Percentiles rank a stretch among this genome's conserved stretches.
Conservation (phyloP, 1,140 invertebrate species). For the Thaumetopoea pityocampa region DNA sequence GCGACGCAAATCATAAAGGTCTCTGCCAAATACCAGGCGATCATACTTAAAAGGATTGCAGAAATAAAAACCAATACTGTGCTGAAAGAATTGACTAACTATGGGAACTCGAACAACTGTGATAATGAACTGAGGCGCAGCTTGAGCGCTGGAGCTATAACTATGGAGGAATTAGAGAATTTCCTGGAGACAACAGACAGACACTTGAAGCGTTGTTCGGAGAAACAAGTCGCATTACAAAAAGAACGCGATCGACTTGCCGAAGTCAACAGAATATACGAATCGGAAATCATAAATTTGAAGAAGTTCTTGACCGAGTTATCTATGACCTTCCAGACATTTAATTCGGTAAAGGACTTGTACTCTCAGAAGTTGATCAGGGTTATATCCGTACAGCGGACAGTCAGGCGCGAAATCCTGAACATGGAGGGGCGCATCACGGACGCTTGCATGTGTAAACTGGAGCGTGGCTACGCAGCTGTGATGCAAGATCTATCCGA, state of each 20-base stretch:
- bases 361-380: slow-evolving; percentile 55
- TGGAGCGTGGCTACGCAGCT: slow-evolving; percentile 52
- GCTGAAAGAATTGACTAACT: slow-evolving; percentile 62
- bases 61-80: slow-evolving; percentile 63
- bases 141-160: slow-evolving; percentile 47
- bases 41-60: slow-evolving; percentile 60
- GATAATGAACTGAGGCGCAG: slow-evolving; percentile 49
- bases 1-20: slow-evolving; percentile 65
- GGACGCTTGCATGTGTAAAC: slow-evolving; percentile 41
- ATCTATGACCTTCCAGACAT: slow-evolving; percentile 52
- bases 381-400: slow-evolving; percentile 54
- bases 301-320: slow-evolving; percentile 62
- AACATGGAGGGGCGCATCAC: slow-evolving; percentile 45
- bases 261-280: slow-evolving; percentile 58
- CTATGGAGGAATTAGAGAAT: slow-evolving; percentile 65
- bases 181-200: slow-evolving; percentile 64
- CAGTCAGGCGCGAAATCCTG: slow-evolving; percentile 52
- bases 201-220: slow-evolving; percentile 51
- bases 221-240: slow-evolving; percentile 52
- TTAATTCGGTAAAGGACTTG: slow-evolving; percentile 53
- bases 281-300: slow-evolving; percentile 59
- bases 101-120: slow-evolving; percentile 41
- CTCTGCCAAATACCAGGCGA: slow-evolving; percentile 63
- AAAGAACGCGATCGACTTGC: slow-evolving; percentile 56
- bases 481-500: slow-evolving; percentile 60